Evolutionary conservation across 2,888 invertebrate species (phyloP), one percentile per base, ranked within the genome.

Genomic region (Dilophus febrilis): DNA sequence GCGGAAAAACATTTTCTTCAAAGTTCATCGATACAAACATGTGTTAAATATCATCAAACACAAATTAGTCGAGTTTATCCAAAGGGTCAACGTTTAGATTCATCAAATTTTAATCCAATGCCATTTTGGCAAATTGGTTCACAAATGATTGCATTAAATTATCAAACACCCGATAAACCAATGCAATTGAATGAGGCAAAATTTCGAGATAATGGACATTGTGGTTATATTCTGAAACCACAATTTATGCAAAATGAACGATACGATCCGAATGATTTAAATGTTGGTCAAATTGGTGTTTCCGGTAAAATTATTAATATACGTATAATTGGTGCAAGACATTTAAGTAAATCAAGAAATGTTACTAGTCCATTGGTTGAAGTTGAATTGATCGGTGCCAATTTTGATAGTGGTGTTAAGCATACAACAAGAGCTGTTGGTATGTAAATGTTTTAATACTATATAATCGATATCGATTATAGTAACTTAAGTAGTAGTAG

Each of bases 71-170:
- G 97, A 28, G 87, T 97, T 2, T 98, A 97, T 60, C 98, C 98
- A 0, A 86, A 85, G 55, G 85, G 94, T 0, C 87, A 88, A 54
- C 71, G 97, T 37, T 77, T 97, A 40, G 95, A 97, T 55, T 97
- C 97, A 0, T 92, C 94, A 1, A 98, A 98, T 65, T 98, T 92
- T 59, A 86, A 85, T 65, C 97, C 98, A 0, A 70, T 88, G 6
- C 77, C 84, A 2, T 81, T 94, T 64, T 98, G 97, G 97, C 92
- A 91, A 59, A 74, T 77, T 11, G 97, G 94, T 2, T 87, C 85
- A 35, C 98, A 98, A 63, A 88, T 98, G 91, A 86, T 90, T 1
- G 95, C 97, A 0, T 65, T 98, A 4, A 98, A 98, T 64, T 98
- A 91, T 61, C 98, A 98, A 63, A 97, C 97, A 0, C 72, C 77